phyloP scores from a whole-genome alignment of 2,113 vertebrate species.

The Clarias gariepinus region DNA sequence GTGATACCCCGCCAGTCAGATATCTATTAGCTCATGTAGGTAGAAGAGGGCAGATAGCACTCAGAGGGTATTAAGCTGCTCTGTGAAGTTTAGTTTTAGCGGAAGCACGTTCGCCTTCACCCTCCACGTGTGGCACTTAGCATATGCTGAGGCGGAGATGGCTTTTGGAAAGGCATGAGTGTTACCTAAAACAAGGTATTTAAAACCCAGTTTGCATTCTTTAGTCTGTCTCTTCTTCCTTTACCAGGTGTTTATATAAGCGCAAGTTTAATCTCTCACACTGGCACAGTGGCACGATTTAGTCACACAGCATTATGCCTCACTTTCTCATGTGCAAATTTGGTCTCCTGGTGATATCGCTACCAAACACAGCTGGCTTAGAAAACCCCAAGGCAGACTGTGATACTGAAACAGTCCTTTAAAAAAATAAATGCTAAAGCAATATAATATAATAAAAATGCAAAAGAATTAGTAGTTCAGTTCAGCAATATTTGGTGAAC shows the following conservation, averaged over 20 bases:
- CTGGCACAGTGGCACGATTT: conserved; percentile 22
- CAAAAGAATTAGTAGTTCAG: neutral
- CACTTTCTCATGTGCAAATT: conserved; percentile 28
- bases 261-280: conserved; percentile 3
- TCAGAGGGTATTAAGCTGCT: neutral
- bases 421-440: neutral
- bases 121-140: neutral
- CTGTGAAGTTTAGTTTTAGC: neutral
- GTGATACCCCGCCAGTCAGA: neutral
- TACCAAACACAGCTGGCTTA: conserved; percentile 6
- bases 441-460: too few relatives aligned
- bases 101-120: neutral
- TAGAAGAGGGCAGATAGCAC: neutral
- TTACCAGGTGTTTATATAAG: neutral
- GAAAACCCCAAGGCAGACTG: neutral
- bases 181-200: neutral
- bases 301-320: conserved; percentile 43
- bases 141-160: neutral
- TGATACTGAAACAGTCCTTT: neutral
- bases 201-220: neutral
- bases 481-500: neutral
- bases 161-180: neutral
- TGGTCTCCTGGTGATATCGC: conserved; percentile 10
- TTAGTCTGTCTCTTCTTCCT: neutral
- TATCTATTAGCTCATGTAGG: neutral